Percentiles rank a stretch among this genome's conserved stretches.
These are phyloP conservation scores for Neodiprion fabricii DNA, from an alignment of 1,140 invertebrate species.

Conservation along the genomic window DNA sequence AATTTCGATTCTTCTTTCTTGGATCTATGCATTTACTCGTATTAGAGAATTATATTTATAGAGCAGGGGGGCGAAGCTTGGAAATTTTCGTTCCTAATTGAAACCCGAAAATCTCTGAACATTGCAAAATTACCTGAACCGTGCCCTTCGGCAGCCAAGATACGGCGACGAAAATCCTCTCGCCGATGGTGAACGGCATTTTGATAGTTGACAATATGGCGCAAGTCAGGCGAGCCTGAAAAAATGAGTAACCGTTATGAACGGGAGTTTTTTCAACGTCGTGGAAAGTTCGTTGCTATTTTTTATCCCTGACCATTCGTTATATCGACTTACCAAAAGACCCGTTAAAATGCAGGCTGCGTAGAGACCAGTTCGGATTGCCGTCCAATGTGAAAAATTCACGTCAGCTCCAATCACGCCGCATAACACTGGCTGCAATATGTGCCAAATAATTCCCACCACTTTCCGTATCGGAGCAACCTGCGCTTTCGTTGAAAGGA, in stretches of 20 bases:
- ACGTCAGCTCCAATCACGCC: slow-evolving; percentile 54
- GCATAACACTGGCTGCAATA: slow-evolving; percentile 51
- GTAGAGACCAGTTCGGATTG: slow-evolving; percentile 43
- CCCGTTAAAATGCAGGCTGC: slow-evolving; percentile 40
- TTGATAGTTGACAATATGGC: slow-evolving; percentile 35
- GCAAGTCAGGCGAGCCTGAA: slow-evolving; percentile 39
- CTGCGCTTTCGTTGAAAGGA: slow-evolving; percentile 24
- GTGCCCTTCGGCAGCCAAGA: slow-evolving; percentile 55
- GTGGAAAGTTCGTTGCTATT: too few species aligned
- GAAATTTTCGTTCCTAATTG: too few species aligned
- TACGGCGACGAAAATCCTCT: slow-evolving; percentile 48
- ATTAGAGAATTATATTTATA: background rate
- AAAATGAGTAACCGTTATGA: slow-evolving; percentile 12
- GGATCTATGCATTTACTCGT: too few species aligned
- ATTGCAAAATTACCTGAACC: slow-evolving; percentile 43
- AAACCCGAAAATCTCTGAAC: background rate
- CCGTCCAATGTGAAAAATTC: slow-evolving; percentile 43
- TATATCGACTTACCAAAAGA: slow-evolving; percentile 37
- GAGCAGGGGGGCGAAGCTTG: background rate
- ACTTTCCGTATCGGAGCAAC: slow-evolving; percentile 37
- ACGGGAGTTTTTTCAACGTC: background rate
- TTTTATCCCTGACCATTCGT: too few species aligned
- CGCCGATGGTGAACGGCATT: slow-evolving; percentile 44
- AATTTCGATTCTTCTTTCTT: too few species aligned
- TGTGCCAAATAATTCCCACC: slow-evolving; percentile 45